Conservation (phyloP, 2,113 vertebrate species). For the Chionis minor region DNA sequence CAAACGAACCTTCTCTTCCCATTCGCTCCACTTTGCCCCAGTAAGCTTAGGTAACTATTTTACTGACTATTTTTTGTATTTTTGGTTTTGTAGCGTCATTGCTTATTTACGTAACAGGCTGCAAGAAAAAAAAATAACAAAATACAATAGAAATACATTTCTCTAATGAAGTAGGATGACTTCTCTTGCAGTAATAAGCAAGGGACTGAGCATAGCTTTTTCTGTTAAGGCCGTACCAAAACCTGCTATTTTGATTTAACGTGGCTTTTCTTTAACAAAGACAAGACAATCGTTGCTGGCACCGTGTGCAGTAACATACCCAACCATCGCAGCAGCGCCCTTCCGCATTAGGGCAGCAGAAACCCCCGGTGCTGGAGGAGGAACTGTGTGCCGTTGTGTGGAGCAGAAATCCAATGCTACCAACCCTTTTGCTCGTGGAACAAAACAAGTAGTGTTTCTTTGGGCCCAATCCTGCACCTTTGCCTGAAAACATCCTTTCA, state of each 20-base stretch:
- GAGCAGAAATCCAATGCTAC: not conserved
- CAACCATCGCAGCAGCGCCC: rapidly evolving
- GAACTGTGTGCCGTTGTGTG: rapidly evolving
- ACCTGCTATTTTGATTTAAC: not conserved
- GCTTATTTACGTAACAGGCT: not conserved
- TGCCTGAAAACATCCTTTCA: not conserved
- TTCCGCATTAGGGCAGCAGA: not conserved
- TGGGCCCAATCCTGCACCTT: not conserved
- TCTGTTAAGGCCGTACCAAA: not conserved
- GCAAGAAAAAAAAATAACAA: not conserved
- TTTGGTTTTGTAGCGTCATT: not conserved
- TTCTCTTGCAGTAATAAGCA: not conserved
- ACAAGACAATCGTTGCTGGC: not conserved
- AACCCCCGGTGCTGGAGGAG: not conserved
- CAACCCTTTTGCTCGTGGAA: not conserved
- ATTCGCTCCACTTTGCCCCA: not conserved
- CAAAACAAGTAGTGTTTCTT: not conserved
- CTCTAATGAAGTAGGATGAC: not conserved
- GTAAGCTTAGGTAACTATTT: not conserved
- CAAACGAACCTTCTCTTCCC: not conserved
- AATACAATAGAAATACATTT: not conserved
- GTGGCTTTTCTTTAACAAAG: too few species aligned
- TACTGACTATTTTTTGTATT: not conserved
- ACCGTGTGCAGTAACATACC: not conserved
- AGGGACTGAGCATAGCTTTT: not conserved